phyloP scores from a whole-genome alignment of 2,888 invertebrate species.

The Lasioglossum oenotherae region DNA sequence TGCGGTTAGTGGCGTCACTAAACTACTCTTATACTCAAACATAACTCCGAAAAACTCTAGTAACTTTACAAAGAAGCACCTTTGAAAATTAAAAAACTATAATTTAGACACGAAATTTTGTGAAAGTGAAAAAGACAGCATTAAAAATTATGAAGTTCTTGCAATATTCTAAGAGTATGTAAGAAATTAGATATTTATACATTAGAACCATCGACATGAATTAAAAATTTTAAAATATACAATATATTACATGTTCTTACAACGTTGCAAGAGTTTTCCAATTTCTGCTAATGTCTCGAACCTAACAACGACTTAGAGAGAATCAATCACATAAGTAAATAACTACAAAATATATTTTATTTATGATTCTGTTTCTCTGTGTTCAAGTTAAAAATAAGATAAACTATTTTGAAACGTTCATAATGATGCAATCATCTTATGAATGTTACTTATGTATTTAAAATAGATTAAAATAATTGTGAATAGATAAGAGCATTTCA shows the following conservation, averaged over 20 bases:
- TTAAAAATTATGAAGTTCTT: not conserved
- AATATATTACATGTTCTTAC: too few relatives aligned
- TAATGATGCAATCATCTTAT: too few relatives aligned
- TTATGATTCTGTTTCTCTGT: not conserved
- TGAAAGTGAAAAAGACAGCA: not conserved
- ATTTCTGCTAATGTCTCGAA: too few relatives aligned
- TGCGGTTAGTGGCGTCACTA: conserved; percentile 3
- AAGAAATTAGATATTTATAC: not conserved
- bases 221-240: too few relatives aligned
- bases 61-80: not conserved
- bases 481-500: not conserved
- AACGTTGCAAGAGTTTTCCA: too few relatives aligned
- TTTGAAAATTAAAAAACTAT: not conserved
- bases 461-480: not conserved
- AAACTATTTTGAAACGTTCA: not conserved
- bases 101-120: not conserved
- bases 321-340: not conserved
- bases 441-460: not conserved
- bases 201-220: too few relatives aligned
- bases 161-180: not conserved
- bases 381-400: not conserved
- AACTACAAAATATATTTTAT: not conserved
- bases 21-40: not conserved
- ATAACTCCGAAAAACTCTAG: not conserved
- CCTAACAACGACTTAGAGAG: too few relatives aligned